Evolutionary conservation across 2,113 vertebrate genomes (phyloP), one percentile per base, ranked within the genome.

Genomic region (Neolamprologus longior): DNA sequence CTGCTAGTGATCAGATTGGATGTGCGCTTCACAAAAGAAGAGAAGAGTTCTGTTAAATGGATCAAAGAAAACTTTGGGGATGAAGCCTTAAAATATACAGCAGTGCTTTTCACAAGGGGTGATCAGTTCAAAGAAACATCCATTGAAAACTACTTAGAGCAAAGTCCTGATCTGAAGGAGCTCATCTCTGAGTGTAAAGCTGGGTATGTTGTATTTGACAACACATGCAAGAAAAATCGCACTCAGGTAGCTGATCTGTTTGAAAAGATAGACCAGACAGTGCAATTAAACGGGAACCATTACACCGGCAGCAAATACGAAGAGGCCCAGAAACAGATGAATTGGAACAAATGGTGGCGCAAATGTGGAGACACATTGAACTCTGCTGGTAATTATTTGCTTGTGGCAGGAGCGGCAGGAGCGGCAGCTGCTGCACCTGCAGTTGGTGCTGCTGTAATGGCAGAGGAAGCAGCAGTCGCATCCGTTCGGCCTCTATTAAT

Each of bases 1-100:
- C 87, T 96, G 81, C 86, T 96, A 4, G 92, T 95, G 7, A 66
- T 94, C 50, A 81, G 82, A 42, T 9, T 91, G 45, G 53, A 17
- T 47, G 58, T 6, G 2, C 89, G 88, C 5, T 93, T 94, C 52
- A 93, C 93, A 19, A 1, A 87, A 5, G 90, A 93, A 45, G 88
- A 94, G 85, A 82, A 28, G 12, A 78, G 85, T 1, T 7, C 88
- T 1, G 15, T 91, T 0, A 81, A 88, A 31, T 93, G 91, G 93
- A 90, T 94, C 33, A 63, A 80, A 17, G 31, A 90, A 11, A 91
- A 91, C 84, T 93, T 93, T 55, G 92, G 92, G 12, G 89, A 82
- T 13, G 89, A 91, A 58, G 84, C 84, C 17, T 58, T 3, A 7
- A 87, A 83, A 17, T 90, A 92, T 5, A 91, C 86, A 5, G 24